A percentile compares a stretch with the other conserved stretches of the same genome.
phyloP scores from a whole-genome alignment of 2,113 vertebrate genomes.

The Solea solea region DNA sequence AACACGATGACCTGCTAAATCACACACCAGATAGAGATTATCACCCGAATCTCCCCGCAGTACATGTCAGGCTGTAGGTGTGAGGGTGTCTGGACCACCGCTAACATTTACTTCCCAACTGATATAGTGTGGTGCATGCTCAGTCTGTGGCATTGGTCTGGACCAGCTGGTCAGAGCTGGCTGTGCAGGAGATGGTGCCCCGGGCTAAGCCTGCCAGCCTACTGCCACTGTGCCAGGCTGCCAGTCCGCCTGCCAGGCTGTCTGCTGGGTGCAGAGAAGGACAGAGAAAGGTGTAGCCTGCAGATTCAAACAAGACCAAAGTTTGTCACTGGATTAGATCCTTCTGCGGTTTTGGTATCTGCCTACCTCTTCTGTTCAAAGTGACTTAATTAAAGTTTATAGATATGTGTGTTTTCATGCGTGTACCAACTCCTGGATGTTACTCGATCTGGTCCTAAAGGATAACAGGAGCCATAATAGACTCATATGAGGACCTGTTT shows the following conservation, averaged over 20 bases:
- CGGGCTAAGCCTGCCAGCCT: slow-evolving; percentile 68
- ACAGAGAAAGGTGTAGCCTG: slow-evolving; percentile 67
- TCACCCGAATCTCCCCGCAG: slow-evolving; percentile 54
- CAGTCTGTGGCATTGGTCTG: slow-evolving; percentile 57
- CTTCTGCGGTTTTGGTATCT: slow-evolving; percentile 27
- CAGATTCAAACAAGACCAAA: slow-evolving; percentile 52
- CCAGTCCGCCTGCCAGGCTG: slow-evolving; percentile 67
- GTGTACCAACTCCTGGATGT: too few species aligned
- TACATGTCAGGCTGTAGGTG: slow-evolving; percentile 54
- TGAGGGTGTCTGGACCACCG: slow-evolving; percentile 55
- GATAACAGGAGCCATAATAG: too few species aligned
- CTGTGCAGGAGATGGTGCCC: slow-evolving; percentile 64
- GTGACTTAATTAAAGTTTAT: too few species aligned
- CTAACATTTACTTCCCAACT: slow-evolving; percentile 57
- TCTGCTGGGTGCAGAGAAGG: slow-evolving; percentile 65
- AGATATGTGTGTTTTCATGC: too few species aligned
- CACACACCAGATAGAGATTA: slow-evolving; percentile 40
- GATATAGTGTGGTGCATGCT: slow-evolving; percentile 44
- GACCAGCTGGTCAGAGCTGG: slow-evolving; percentile 75
- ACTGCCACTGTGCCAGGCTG: slow-evolving; percentile 64
- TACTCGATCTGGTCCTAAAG: too few species aligned
- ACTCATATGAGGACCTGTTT: too few species aligned
- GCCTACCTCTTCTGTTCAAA: background rate
- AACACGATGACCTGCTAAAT: slow-evolving; percentile 42
- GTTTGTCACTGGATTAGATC: slow-evolving; percentile 49